Base-by-base conservation (phyloP, 2,888 invertebrate genomes). In the Acronicta leporina region DNA sequence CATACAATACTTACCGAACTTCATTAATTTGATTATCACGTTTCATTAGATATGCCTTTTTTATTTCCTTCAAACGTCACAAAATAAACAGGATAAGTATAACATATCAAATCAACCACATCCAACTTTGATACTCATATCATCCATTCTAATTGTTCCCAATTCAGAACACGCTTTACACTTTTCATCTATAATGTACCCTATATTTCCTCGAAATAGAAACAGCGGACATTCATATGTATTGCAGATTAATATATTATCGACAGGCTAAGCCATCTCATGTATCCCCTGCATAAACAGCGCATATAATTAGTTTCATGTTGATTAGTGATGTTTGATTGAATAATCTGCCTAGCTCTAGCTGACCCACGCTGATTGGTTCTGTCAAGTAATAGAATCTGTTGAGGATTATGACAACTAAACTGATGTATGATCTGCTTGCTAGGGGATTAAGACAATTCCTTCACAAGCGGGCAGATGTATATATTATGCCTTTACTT, bases 251-350 rank as follows among this genome's bases (percentile, higher is more conserved):
- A 57, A 49, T 65, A 45, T 41, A 55, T 45, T 71, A 52, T n/a
- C n/a, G 25, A 1, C 25, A 13, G 33, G n/a, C 50, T 48, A 41
- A 59, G 33, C 55, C 35, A 55, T 52, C 59, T 59, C 48, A 68
- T 71, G 55, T 52, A 60, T 66, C 55, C 41, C 55, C 52, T 55
- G 72, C 42, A 68, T 49, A 55, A 69, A 66, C 60, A 66, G 30
- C 42, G 55, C 58, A 70, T 58, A 44, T 57, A 63, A 71, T 68
- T 73, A 71, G 73, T 62, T 56, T 57, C 59, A 63, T 73, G 69
- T 48, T 73, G 57, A 63, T 68, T 63, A 20, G 30, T 33, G 42
- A 50, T 68, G 59, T 63, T 71, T 63, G 69, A 73, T 68, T 63
- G 40, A 73, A 73, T 63, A 60, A 59, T 63, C 58, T 35, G 45